Base-by-base conservation (phyloP, 2,113 vertebrate species). In the Aldabrachelys gigantea region DNA sequence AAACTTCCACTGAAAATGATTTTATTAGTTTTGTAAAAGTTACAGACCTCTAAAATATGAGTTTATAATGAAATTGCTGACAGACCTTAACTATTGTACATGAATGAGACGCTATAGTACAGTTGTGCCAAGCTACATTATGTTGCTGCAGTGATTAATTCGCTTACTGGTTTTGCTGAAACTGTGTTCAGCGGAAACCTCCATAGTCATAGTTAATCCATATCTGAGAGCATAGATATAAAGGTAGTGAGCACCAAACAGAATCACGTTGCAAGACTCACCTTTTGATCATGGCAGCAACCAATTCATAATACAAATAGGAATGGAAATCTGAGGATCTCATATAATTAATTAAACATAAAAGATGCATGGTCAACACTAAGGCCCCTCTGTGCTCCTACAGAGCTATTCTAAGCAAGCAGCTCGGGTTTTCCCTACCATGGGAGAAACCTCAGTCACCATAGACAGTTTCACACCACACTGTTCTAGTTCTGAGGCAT, bases 61-160 rank as follows among this genome's bases (percentile, higher is more conserved):
- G 53, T 91, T 38, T 19, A 89, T 92, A 96, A 95, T 93, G 95
- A 95, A 95, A 93, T 88, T 97, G 96, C 95, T 97, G 96, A 89
- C 93, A 84, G 79, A 69, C 50, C 57, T 94, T 94, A 96, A 91
- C 88, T 87, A 31, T 10, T 93, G 89, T 91, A 50, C 44, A 54
- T 25, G 88, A 87, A 72, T n/a, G 80, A 75, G 89, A 50, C 31
- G 10, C 57, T 83, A 0, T 83, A 92, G 65, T 82, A 59, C 75
- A 81, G 88, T 87, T 87, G 79, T 87, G 97, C 93, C 91, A 91
- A 91, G 83, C 72, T 59, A 53, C 31, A 49, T 89, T 92, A 82
- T 62, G 35, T 56, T 56, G 84, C 91, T 96, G 94, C 91, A 54
- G 89, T 93, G 96, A 95, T 90, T 96, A 93, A 89, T 91, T 92